phyloP scores from a whole-genome alignment of 2,797 vertebrate genomes.

The Hippocampus kuda region DNA sequence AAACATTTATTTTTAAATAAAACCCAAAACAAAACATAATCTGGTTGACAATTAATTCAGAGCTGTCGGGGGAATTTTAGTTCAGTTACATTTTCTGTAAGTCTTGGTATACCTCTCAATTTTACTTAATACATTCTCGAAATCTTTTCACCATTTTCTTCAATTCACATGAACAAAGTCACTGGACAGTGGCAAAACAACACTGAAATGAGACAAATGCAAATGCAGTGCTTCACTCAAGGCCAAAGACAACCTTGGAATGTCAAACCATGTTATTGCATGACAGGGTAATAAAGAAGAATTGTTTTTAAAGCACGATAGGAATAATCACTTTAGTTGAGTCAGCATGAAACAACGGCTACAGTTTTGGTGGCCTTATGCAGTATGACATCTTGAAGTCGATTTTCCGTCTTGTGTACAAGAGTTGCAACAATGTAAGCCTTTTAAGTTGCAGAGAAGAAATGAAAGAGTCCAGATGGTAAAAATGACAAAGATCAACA shows the following conservation, averaged over 20 bases:
- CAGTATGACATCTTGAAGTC: conserved; percentile 8
- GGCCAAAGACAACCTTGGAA: conserved; percentile 22
- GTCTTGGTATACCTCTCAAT: conserved; percentile 27
- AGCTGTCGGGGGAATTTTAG: conserved; percentile 28
- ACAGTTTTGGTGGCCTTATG: conserved; percentile 7
- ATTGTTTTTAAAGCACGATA: conserved; percentile 9
- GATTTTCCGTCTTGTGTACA: conserved; percentile 21
- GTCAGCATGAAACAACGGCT: conserved; percentile 17
- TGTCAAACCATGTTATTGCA: conserved; percentile 18
- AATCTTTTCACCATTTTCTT: conserved; percentile 35
- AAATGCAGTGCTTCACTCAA: conserved; percentile 32
- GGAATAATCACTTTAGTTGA: conserved; percentile 9
- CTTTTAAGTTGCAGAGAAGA: conserved; percentile 22
- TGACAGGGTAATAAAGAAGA: conserved; percentile 1
- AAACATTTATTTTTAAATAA: no score
- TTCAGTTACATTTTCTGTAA: conserved; percentile 28
- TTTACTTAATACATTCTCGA: conserved; percentile 37
- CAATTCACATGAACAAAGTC: conserved; percentile 38
- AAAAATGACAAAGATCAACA: conserved; percentile 46
- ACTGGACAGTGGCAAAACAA: conserved; percentile 40
- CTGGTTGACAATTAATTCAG: background rate
- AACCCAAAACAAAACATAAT: no score
- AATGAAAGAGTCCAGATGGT: conserved; percentile 34
- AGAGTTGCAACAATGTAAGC: conserved; percentile 22
- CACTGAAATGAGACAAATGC: conserved; percentile 28